These are phyloP conservation scores for Excalfactoria chinensis DNA, from an alignment of 2,113 vertebrate genomes.

Conservation along the genomic window DNA sequence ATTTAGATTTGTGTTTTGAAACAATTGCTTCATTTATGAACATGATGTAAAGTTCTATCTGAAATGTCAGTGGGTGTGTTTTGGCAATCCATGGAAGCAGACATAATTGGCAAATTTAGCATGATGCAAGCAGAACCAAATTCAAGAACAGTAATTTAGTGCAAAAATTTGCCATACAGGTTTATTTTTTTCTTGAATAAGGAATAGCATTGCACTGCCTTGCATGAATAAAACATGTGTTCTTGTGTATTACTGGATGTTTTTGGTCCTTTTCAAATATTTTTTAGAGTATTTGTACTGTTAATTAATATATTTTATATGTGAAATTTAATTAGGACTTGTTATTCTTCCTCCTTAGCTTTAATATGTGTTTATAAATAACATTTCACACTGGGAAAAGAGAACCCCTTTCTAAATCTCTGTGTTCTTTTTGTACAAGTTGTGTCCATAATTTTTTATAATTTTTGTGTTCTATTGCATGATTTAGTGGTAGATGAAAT, in stretches of 20 bases:
- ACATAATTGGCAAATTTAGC: not conserved
- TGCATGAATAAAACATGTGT: not conserved
- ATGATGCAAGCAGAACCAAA: not conserved
- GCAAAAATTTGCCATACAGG: not conserved
- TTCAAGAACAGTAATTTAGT: not conserved
- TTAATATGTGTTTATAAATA: not conserved
- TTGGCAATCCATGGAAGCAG: not conserved
- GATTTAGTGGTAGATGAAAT: not conserved
- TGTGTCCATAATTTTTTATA: not conserved
- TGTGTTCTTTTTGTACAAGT: not conserved
- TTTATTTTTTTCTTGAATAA: not conserved
- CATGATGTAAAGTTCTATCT: not conserved
- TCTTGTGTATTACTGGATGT: not conserved
- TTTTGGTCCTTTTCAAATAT: not conserved
- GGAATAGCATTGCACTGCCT: not conserved
- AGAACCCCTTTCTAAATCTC: not conserved
- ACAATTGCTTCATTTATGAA: not conserved
- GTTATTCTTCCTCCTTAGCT: not conserved
- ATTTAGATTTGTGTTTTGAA: not conserved
- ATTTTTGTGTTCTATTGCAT: not conserved
- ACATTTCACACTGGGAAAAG: not conserved
- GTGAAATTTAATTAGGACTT: not conserved
- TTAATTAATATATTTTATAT: not conserved
- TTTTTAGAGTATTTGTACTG: not conserved
- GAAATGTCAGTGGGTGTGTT: not conserved